These are phyloP conservation scores for Prenolepis imparis DNA, from an alignment of 2,888 invertebrate genomes.

Conservation along the genomic window DNA sequence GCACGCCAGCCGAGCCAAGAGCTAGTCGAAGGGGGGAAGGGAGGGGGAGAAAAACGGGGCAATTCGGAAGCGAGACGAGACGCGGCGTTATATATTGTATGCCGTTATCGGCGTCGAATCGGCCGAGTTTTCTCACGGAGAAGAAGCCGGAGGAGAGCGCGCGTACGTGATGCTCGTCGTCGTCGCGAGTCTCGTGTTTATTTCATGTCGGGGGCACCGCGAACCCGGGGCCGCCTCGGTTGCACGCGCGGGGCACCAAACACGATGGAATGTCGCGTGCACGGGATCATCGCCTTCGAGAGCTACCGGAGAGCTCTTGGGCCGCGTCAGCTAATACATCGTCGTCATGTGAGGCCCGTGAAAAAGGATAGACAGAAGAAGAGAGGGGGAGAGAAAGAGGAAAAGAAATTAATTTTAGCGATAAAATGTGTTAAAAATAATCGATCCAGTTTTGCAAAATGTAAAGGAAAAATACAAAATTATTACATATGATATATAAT, in stretches of 20 bases:
- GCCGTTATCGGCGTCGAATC: conserved; percentile 76
- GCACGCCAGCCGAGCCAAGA: neutral
- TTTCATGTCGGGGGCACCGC: conserved; percentile 54
- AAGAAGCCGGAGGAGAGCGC: conserved; percentile 47
- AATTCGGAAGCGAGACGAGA: conserved; percentile 74
- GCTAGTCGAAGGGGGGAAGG: no score
- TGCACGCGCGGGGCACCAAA: conserved; percentile 21
- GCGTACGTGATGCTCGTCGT: conserved; percentile 66
- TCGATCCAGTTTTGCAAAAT: no score
- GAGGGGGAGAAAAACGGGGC: conserved; percentile 60
- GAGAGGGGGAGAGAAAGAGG: neutral
- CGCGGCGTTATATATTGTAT: conserved; percentile 22
- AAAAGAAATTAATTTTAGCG: no score
- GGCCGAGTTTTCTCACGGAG: conserved; percentile 77
- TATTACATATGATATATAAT: no score
- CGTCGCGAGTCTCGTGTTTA: neutral
- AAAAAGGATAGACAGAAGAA: neutral
- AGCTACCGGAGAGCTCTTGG: neutral
- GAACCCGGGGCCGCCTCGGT: conserved; percentile 55
- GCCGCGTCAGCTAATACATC: neutral
- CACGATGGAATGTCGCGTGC: conserved; percentile 68
- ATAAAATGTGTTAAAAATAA: no score
- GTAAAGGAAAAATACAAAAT: no score
- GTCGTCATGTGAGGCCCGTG: conserved; percentile 7
- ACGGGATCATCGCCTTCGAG: conserved; percentile 30